Conservation (phyloP, 2,888 invertebrate species). For the Hybos culiciformis region DNA sequence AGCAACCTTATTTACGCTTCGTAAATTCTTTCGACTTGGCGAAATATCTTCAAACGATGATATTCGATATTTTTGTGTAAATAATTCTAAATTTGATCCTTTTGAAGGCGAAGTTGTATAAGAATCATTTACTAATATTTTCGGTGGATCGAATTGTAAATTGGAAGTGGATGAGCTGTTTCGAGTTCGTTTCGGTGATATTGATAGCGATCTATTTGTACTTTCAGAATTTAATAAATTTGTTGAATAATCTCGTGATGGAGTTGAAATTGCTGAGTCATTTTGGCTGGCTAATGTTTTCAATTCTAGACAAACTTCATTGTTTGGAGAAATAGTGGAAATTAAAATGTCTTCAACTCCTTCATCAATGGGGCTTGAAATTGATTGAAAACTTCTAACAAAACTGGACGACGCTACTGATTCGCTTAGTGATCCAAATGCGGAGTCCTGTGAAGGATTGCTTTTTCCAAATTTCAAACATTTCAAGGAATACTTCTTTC, state of each 20-base stretch:
- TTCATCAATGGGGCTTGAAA: conserved; percentile 35
- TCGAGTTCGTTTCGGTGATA: conserved; percentile 30
- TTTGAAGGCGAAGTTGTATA: conserved; percentile 37
- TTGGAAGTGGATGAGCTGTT: conserved; percentile 17
- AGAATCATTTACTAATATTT: conserved; percentile 35
- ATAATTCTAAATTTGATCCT: conserved; percentile 33
- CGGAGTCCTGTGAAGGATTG: conserved; percentile 36
- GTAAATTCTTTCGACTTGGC: conserved; percentile 25
- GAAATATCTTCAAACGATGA: conserved; percentile 37
- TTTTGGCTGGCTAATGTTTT: conserved; percentile 28
- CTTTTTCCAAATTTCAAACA: conserved; percentile 35
- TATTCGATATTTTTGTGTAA: conserved; percentile 36
- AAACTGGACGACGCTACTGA: conserved; percentile 35
- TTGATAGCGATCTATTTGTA: conserved; percentile 20
- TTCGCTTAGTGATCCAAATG: conserved; percentile 32
- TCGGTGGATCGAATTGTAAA: conserved; percentile 35
- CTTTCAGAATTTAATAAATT: conserved; percentile 3
- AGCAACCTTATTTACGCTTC: conserved; percentile 31
- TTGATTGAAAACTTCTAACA: conserved; percentile 35
- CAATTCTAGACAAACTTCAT: conserved; percentile 30
- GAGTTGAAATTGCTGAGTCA: conserved; percentile 33
- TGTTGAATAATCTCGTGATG: conserved; percentile 31
- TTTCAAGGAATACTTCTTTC: conserved; percentile 35
- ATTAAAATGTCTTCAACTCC: conserved; percentile 36
- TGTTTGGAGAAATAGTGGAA: conserved; percentile 25